Evolutionary conservation across 2,888 invertebrate species (phyloP), one percentile per base, ranked within the genome.

Genomic region (Clunio marinus): DNA sequence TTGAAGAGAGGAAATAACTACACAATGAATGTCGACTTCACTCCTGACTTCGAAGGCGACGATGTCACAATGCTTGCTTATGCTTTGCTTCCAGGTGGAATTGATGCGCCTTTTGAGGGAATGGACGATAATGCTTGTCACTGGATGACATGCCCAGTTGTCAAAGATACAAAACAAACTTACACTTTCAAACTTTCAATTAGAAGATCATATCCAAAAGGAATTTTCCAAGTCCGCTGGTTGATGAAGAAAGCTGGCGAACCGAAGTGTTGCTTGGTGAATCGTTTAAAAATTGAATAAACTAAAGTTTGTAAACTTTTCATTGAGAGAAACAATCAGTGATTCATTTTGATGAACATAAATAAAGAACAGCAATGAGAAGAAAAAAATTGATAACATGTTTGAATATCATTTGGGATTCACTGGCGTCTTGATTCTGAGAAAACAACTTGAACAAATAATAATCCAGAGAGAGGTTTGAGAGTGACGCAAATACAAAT

Each of bases 281-380:
- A 68, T 37, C 57, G 58, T 25, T 58, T 68, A 20, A 68, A 68
- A 41, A 66, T 66, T 55, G 51, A 58, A 55, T 55, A 45, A n/a
- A n/a, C n/a, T n/a, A n/a, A n/a, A n/a, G n/a, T n/a, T n/a, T n/a
- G n/a, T n/a, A n/a, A n/a, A n/a, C n/a, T n/a, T n/a, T n/a, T n/a
- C n/a, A n/a, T n/a, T n/a, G n/a, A n/a, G n/a, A n/a, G n/a, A n/a
- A n/a, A n/a, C n/a, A n/a, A n/a, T n/a, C n/a, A n/a, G n/a, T n/a
- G n/a, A n/a, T n/a, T n/a, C n/a, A n/a, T n/a, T n/a, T n/a, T n/a
- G n/a, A n/a, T n/a, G n/a, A n/a, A n/a, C n/a, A n/a, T n/a, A n/a
- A n/a, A n/a, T n/a, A n/a, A n/a, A n/a, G n/a, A n/a, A n/a, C n/a
- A n/a, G n/a, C n/a, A n/a, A n/a, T n/a, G n/a, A n/a, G n/a, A n/a